A percentile compares a stretch with the other conserved stretches of the same genome.
phyloP scores from a whole-genome alignment of 2,797 vertebrate species.

The Gouania willdenowi region DNA sequence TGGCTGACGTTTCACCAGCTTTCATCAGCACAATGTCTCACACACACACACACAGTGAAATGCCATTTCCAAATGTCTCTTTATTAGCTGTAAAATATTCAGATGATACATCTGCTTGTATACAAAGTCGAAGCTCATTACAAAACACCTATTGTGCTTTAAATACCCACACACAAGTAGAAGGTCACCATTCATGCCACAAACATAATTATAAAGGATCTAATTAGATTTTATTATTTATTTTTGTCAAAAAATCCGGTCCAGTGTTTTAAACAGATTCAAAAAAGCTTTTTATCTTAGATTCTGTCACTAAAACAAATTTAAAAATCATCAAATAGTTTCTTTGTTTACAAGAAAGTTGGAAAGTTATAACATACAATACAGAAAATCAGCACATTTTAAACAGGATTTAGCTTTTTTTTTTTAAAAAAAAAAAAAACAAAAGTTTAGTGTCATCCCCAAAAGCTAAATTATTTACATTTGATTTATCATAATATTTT shows the following conservation, averaged over 20 bases:
- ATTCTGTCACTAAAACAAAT: not conserved
- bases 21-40: not conserved
- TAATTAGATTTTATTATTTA: too few species aligned
- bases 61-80: conserved; percentile 25
- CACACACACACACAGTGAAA: not conserved
- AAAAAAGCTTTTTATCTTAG: too few species aligned
- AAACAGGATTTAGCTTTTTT: not conserved
- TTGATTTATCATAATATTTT: conserved; percentile 7
- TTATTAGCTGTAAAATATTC: conserved; percentile 55
- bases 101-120: conserved; percentile 26
- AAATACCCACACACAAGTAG: conserved; percentile 12
- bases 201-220: not conserved
- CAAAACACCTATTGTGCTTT: not conserved
- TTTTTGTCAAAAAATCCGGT: not conserved
- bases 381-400: not conserved
- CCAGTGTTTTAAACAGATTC: not conserved
- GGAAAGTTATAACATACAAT: not conserved
- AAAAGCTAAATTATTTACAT: conserved; percentile 23
- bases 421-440: conserved; percentile 4
- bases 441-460: conserved; percentile 11
- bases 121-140: conserved; percentile 19
- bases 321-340: not conserved
- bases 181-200: conserved; percentile 4
- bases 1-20: conserved; percentile 27
- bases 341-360: conserved; percentile 9